Percentiles rank a stretch among this genome's conserved stretches.
Evolutionary conservation across 2,113 vertebrate species (phyloP).

Genomic region (Synodontis membranacea): DNA sequence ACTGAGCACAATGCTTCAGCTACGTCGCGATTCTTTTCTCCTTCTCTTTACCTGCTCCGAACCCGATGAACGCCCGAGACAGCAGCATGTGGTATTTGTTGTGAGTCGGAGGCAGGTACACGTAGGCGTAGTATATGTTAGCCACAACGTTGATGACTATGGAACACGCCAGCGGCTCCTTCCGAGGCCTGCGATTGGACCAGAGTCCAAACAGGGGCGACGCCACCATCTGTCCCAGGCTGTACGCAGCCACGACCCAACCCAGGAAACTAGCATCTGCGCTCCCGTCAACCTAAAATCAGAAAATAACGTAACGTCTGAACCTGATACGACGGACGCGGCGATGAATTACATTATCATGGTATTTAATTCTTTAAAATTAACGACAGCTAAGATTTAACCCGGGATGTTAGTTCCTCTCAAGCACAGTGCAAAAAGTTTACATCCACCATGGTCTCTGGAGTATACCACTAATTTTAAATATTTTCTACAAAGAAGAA

Average conservation of each 20-base stretch:
- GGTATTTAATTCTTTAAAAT: background rate
- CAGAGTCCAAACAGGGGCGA: slow-evolving; percentile 91
- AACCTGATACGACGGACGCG: background rate
- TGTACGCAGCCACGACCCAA: slow-evolving; percentile 94
- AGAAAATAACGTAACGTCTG: background rate
- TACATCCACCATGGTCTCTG: background rate
- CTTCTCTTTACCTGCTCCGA: slow-evolving; percentile 87
- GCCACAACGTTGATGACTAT: slow-evolving; percentile 85
- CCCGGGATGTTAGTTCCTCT: background rate
- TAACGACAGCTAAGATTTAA: background rate
- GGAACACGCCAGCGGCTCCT: slow-evolving; percentile 86
- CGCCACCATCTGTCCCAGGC: slow-evolving; percentile 92
- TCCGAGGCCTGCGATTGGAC: slow-evolving; percentile 89
- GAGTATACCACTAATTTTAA: background rate
- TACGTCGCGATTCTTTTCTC: accelerated
- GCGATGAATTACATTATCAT: background rate
- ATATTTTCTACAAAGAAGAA: background rate
- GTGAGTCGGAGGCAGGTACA: slow-evolving; percentile 77
- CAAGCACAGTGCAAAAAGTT: background rate
- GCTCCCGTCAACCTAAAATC: slow-evolving; percentile 78
- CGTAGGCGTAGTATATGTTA: slow-evolving; percentile 90
- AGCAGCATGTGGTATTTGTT: slow-evolving; percentile 90
- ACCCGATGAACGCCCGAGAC: slow-evolving; percentile 86
- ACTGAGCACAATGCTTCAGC: background rate
- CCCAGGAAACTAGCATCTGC: slow-evolving; percentile 88